Base-by-base conservation (phyloP, 2,888 invertebrate genomes). In the Trachelus iudaicus region DNA sequence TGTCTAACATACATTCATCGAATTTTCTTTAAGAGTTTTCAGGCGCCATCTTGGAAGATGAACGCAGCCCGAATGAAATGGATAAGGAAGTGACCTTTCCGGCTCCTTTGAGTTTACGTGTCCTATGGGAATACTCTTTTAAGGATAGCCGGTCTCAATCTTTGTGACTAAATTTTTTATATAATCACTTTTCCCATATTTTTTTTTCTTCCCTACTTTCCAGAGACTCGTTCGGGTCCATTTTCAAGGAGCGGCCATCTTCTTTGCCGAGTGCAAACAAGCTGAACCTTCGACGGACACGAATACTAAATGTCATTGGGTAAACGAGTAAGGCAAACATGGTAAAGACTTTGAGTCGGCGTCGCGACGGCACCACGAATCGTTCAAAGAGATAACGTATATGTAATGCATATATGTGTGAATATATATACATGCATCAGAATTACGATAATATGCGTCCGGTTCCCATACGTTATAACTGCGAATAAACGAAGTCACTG, bases 401-500 rank as follows among this genome's bases (percentile, higher is more conserved):
- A 15, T 40, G 4, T 15, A 6, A 15, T 40, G 4, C 6, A 6
- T 15, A 6, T 15, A 40, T 40, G 1, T 23, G 1, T 1, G 0
- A 15, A 4, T 40, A 37, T 13, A 37, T 40, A 15, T 40, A 15
- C 3, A 40, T 15, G 15, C 40, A 15, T 69, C 33, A 30, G 33
- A 69, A 69, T 69, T 69, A 12, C 69, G 69, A n/a, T 69, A 30
- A 69, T n/a, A 69, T 31, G 69, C n/a, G 30, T 69, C 30, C 12
- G 30, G 3, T 69, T n/a, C n/a, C n/a, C 69, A 12, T n/a, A 69
- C 69, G 69, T 1, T 34, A 3, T 33, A 34, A 73, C 23, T 73
- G 73, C 73, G 34, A 73, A 73, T 34, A 73, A 73, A 73, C 34
- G 15, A 73, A 73, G 34, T 30, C 69, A 33, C 11, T 40, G 15